Evolutionary conservation across 2,797 vertebrate genomes (phyloP).

Genomic region (Chaunax sp.): DNA sequence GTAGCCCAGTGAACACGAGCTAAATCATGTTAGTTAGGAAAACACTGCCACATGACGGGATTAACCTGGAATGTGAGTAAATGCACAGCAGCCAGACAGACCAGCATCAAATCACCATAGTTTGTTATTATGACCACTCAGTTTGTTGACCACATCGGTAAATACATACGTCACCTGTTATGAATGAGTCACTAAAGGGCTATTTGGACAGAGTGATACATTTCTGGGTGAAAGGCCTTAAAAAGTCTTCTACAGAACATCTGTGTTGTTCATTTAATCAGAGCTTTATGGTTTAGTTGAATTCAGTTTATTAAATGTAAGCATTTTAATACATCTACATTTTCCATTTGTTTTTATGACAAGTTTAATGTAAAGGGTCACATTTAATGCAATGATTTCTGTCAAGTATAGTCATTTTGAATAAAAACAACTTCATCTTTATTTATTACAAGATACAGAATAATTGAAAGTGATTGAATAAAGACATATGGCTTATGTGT

Average conservation of each 20-base stretch:
- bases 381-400: too few relatives aligned
- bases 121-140: conserved; percentile 59
- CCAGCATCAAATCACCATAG: conserved; percentile 33
- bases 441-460: too few relatives aligned
- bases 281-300: not conserved
- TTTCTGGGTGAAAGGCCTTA: not conserved
- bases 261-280: not conserved
- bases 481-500: too few relatives aligned
- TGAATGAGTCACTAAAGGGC: conserved; percentile 11
- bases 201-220: conserved; percentile 19
- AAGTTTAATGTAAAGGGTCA: too few relatives aligned
- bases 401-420: too few relatives aligned
- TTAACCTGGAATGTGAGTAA: conserved; percentile 71
- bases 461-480: too few relatives aligned
- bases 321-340: too few relatives aligned
- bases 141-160: conserved; percentile 39
- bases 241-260: not conserved
- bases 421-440: too few relatives aligned
- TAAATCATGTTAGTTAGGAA: conserved; percentile 75
- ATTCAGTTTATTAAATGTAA: not conserved
- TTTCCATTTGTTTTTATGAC: too few relatives aligned
- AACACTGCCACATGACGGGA: conserved; percentile 75
- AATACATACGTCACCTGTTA: conserved; percentile 20
- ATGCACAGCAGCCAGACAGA: conserved; percentile 24
- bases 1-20: conserved; percentile 49